These are phyloP conservation scores for Ferdinandea cuprea DNA, from an alignment of 2,888 invertebrate species.

Conservation along the genomic window DNA sequence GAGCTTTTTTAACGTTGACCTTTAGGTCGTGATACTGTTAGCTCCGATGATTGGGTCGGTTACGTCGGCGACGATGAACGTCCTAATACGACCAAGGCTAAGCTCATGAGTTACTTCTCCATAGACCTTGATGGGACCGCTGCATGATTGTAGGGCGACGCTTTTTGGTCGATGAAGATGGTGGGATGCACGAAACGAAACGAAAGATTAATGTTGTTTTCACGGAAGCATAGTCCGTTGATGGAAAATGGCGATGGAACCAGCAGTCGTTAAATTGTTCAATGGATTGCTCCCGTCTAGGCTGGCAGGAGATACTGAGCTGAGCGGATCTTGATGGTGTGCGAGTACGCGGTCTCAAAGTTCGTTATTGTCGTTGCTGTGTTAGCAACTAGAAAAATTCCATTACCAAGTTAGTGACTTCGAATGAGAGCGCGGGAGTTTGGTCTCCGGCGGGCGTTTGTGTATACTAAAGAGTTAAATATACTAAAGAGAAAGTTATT, in stretches of 20 bases:
- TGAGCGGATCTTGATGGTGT: not conserved
- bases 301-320: conserved; percentile 12
- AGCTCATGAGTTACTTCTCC: conserved; percentile 18
- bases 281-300: conserved; percentile 12
- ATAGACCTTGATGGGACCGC: conserved; percentile 26
- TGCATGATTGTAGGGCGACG: conserved; percentile 10
- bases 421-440: too few relatives aligned
- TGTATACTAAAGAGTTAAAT: too few relatives aligned
- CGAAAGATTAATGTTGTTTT: conserved; percentile 1
- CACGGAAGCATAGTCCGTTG: not conserved
- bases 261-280: conserved; percentile 35
- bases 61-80: conserved; percentile 13
- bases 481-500: too few relatives aligned
- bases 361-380: not conserved
- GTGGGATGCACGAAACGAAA: conserved; percentile 6
- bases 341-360: not conserved
- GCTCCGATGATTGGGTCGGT: conserved; percentile 16
- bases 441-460: too few relatives aligned
- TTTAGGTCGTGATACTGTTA: not conserved
- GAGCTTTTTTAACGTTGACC: not conserved
- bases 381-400: too few relatives aligned
- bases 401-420: too few relatives aligned
- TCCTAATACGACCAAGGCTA: not conserved
- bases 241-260: not conserved
- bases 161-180: not conserved